Evolutionary conservation across 2,888 invertebrate species (phyloP), one percentile per base, ranked within the genome.

Genomic region (Dione vanillae): DNA sequence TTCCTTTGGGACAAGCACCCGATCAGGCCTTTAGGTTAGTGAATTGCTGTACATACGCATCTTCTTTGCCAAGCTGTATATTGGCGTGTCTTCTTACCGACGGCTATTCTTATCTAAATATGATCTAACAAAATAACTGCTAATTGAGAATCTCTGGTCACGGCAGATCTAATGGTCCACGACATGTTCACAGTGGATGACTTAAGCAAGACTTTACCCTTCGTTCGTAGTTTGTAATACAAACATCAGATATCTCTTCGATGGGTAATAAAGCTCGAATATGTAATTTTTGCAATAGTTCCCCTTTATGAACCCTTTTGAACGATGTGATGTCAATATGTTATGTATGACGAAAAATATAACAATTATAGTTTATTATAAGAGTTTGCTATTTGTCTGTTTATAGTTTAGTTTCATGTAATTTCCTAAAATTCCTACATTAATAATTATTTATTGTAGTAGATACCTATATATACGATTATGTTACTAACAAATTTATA

Each of bases 1-100:
- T 98, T 96, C 94, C 95, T 98, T 85, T 98, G 98, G 98, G 96
- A 96, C 92, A 96, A 96, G 93, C 97, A 98, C 93, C 98, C 98
- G 88, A 95, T 96, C 91, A 96, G 97, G 94, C 97, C 97, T 87
- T 96, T 97, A 94, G 97, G 97, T 97, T 96, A 95, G 97, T 96
- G 85, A 80, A 80, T 79, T 82, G 88, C 89, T 90, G 88, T 90
- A 88, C 75, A 89, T 89, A 88, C 65, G 84, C 85, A 81, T 79
- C 79, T 78, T 85, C 79, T 74, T 77, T 80, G 82, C 78, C 76
- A 79, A 86, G 87, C 88, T 89, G 89, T 92, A 89, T 72, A 86
- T 76, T 82, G 83, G 85, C 86, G 83, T 83, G 78, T 69, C 64
- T 79, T 75, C 74, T 85, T 83, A 85, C 84, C 78, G 75, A 79